These are phyloP conservation scores for Sula dactylatra DNA, from an alignment of 2,113 vertebrate genomes.

Conservation along the genomic window DNA sequence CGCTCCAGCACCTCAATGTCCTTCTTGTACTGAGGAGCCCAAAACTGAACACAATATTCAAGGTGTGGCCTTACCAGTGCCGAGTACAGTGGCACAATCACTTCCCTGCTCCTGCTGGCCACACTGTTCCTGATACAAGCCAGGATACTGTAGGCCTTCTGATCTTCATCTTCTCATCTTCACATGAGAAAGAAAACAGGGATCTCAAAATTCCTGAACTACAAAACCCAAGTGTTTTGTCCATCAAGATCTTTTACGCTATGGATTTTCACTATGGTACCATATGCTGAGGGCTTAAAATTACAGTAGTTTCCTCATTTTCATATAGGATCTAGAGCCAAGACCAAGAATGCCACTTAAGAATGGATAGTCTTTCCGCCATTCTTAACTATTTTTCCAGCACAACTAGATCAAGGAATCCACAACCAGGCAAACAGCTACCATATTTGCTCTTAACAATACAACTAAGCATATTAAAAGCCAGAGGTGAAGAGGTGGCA, in stretches of 20 bases:
- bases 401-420: background rate
- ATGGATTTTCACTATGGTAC: background rate
- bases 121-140: no score
- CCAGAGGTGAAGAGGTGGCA: background rate
- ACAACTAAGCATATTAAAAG: background rate
- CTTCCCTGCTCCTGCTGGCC: no score
- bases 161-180: no score
- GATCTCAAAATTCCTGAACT: background rate
- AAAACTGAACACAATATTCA: no score
- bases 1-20: no score
- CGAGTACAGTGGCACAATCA: no score
- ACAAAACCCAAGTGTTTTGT: background rate
- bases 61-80: no score
- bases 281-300: background rate
- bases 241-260: background rate
- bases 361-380: background rate
- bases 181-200: background rate
- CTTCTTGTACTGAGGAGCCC: no score
- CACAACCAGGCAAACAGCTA: background rate
- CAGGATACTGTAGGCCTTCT: no score
- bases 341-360: background rate
- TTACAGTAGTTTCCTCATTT: background rate
- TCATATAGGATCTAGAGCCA: background rate
- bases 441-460: background rate
- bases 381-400: background rate